Conservation (phyloP, 2,888 invertebrate species). For the Desoria tigrina region DNA sequence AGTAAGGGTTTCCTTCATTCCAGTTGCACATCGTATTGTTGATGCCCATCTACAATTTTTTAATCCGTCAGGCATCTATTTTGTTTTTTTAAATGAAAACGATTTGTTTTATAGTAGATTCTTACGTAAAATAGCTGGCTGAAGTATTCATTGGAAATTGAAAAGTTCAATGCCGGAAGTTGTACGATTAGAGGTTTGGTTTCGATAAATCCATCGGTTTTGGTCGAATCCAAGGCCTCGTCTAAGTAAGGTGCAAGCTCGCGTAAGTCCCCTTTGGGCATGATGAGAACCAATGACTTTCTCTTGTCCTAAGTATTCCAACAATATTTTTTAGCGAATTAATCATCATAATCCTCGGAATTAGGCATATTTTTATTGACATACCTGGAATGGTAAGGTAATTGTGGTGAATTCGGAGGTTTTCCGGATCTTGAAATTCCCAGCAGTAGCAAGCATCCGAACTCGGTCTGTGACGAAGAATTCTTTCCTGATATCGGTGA, state of each 20-base stretch:
- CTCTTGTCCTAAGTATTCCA: slow-evolving; percentile 31
- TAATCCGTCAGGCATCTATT: too few relatives aligned
- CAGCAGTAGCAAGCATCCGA: slow-evolving; percentile 45
- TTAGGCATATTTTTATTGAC: background rate
- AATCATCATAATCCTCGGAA: too few relatives aligned
- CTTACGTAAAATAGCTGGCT: slow-evolving; percentile 46
- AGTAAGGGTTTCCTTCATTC: slow-evolving; percentile 38
- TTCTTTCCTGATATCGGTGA: slow-evolving; percentile 39
- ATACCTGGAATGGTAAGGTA: slow-evolving; percentile 45
- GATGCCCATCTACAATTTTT: slow-evolving; percentile 42
- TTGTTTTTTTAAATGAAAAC: background rate
- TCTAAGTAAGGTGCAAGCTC: slow-evolving; percentile 41
- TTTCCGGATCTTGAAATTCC: slow-evolving; percentile 35
- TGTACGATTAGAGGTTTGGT: slow-evolving; percentile 38
- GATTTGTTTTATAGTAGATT: slow-evolving; percentile 4
- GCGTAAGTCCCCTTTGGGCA: slow-evolving; percentile 41
- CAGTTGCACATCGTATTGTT: slow-evolving; percentile 48
- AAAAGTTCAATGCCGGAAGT: slow-evolving; percentile 47
- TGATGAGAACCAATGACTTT: slow-evolving; percentile 47
- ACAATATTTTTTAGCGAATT: background rate
- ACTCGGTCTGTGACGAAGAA: slow-evolving; percentile 43
- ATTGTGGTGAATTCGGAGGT: slow-evolving; percentile 41
- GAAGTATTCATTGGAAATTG: slow-evolving; percentile 46
- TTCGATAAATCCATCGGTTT: slow-evolving; percentile 36
- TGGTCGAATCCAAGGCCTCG: slow-evolving; percentile 37